Conservation (phyloP, 2,888 invertebrate genomes). For the Epirrhoe alternata region DNA sequence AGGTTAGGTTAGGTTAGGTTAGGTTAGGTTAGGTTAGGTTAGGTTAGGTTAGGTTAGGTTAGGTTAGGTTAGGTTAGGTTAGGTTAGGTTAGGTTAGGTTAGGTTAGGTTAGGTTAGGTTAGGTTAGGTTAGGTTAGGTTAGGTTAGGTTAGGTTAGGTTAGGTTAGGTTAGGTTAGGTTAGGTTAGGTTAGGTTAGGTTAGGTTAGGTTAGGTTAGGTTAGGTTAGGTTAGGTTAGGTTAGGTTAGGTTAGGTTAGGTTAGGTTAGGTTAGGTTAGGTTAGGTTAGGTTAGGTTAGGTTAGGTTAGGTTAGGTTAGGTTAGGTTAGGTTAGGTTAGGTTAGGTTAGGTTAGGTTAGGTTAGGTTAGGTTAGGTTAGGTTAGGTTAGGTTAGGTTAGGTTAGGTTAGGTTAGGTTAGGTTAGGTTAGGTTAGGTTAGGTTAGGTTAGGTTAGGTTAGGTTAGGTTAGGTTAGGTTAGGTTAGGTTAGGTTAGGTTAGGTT, state of each 20-base stretch:
- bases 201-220: slow-evolving; percentile 41
- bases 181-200: slow-evolving; percentile 42
- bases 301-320: slow-evolving; percentile 45
- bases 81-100: slow-evolving; percentile 45
- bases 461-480: slow-evolving; percentile 42
- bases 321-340: slow-evolving; percentile 49
- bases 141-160: slow-evolving; percentile 43
- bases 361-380: slow-evolving; percentile 49
- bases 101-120: slow-evolving; percentile 43
- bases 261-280: slow-evolving; percentile 44
- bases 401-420: slow-evolving; percentile 46
- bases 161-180: slow-evolving; percentile 41
- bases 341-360: slow-evolving; percentile 49
- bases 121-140: slow-evolving; percentile 41
- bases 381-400: slow-evolving; percentile 47
- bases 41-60: slow-evolving; percentile 38
- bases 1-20: slow-evolving; percentile 37
- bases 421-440: slow-evolving; percentile 46
- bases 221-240: slow-evolving; percentile 44
- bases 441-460: slow-evolving; percentile 42
- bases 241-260: slow-evolving; percentile 44
- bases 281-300: slow-evolving; percentile 46
- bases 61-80: slow-evolving; percentile 41
- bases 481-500: slow-evolving; percentile 42
- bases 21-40: slow-evolving; percentile 38